Evolutionary conservation across 1,140 invertebrate species (phyloP), one percentile per base, ranked within the genome.

Genomic region (Drosophila obscura): DNA sequence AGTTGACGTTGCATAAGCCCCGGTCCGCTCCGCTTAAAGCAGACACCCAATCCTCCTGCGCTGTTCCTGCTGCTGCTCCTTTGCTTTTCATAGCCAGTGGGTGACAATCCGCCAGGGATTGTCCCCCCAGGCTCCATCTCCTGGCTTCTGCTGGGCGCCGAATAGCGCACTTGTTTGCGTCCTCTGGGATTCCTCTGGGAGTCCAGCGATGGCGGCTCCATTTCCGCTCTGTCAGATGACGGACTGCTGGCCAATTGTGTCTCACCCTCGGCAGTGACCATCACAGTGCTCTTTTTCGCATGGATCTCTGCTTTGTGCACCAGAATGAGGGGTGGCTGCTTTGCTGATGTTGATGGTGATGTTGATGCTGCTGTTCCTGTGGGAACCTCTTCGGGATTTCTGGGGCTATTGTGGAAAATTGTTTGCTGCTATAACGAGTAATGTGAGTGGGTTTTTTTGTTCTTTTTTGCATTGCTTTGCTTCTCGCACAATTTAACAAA

Each of bases 401-500:
- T 88, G 80, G 55, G 81, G 88, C 88, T 84, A 90, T 74, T 88
- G 81, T 90, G 77, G 78, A 89, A 84, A 90, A 84, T 83, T 78
- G 80, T 88, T 90, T 90, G 88, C 88, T 90, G 89, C 88, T 90
- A 90, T 90, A 90, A 90, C 73, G 78, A 90, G 88, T 88, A 90
- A 90, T 81, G 81, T 87, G 82, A 89, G 87, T 80, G 73, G 56
- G 49, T 72, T 67, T 71, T 61, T 41, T 7, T 51, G 41, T 60
- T 64, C 48, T 44, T 35, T 60, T 49, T 76, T 56, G 48, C 8
- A 55, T 60, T 60, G 57, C 63, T 49, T 75, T 73, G 65, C 48
- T 68, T 55, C 68, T 62, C 53, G 49, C 77, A 80, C 81, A 83
- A 58, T 84, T 66, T 60, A 65, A 69, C 45, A 66, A 48, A 39